Conservation (phyloP, 2,113 vertebrate species). For the Riparia riparia region DNA sequence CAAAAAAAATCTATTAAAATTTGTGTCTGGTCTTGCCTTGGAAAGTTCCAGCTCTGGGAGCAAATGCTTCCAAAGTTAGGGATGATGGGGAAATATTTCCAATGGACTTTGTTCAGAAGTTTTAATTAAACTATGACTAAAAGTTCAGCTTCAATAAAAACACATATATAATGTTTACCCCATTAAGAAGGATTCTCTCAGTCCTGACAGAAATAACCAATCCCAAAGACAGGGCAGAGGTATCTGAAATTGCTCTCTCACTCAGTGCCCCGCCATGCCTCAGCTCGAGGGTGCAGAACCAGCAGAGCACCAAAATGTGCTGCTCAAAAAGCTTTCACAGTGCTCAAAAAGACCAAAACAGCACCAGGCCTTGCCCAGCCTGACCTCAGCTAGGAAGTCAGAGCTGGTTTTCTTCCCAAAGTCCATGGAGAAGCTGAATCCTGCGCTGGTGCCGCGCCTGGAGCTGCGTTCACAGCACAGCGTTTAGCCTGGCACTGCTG, state of each 20-base stretch:
- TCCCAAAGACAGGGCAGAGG: not conserved
- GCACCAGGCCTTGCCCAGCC: not conserved
- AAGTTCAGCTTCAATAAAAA: not conserved
- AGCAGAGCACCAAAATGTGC: not conserved
- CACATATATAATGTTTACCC: not conserved
- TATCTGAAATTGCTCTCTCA: rapidly evolving
- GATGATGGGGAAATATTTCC: not conserved
- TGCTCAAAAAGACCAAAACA: not conserved
- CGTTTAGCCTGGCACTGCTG: not conserved
- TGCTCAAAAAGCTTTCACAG: not conserved
- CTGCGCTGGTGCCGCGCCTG: rapidly evolving
- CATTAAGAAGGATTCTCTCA: not conserved
- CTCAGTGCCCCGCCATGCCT: rapidly evolving
- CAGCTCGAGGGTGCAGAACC: rapidly evolving
- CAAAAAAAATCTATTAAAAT: not conserved
- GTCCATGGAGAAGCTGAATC: rapidly evolving
- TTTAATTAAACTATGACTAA: not conserved
- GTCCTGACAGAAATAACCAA: not conserved
- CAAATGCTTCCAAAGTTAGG: not conserved
- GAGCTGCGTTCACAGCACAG: rapidly evolving
- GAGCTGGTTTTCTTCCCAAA: not conserved
- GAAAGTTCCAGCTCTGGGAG: not conserved
- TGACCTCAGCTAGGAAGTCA: not conserved
- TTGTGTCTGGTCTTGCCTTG: not conserved
- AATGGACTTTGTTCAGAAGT: not conserved